Conservation (phyloP, 2,113 vertebrate species). For the Muntiacus reevesi region DNA sequence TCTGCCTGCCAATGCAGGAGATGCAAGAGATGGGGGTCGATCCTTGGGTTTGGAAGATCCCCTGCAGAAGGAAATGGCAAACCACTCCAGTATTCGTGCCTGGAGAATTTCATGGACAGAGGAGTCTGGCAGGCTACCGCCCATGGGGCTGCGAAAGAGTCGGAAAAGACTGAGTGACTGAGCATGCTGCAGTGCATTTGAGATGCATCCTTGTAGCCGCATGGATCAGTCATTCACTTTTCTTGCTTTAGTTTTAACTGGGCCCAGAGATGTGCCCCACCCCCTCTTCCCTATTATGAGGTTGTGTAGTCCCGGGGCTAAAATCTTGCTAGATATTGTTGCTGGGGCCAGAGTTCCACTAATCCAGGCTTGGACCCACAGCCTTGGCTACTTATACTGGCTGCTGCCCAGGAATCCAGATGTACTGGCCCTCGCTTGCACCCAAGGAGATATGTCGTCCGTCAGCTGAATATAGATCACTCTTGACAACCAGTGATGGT, state of each 20-base stretch:
- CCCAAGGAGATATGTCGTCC: accelerated
- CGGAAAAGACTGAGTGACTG: not conserved
- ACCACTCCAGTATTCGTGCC: not conserved
- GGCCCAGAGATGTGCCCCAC: not conserved
- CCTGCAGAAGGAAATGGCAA: not conserved
- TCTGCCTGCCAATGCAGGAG: not conserved
- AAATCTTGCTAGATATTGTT: not conserved
- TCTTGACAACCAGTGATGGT: not conserved
- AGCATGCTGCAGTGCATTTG: not conserved
- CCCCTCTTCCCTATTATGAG: not conserved
- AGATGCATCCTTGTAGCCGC: accelerated
- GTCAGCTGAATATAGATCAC: not conserved
- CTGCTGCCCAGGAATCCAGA: not conserved
- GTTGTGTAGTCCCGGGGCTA: not conserved
- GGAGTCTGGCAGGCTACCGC: not conserved
- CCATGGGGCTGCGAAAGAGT: not conserved
- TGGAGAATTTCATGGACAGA: not conserved
- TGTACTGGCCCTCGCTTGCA: not conserved
- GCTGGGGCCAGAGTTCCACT: not conserved
- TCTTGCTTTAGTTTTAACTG: not conserved
- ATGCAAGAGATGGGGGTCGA: not conserved
- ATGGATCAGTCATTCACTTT: not conserved
- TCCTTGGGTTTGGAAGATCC: not conserved
- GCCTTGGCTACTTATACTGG: no score
- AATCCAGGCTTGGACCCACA: not conserved